Conservation (phyloP, 1,140 invertebrate species). For the Drosophila ananassae region DNA sequence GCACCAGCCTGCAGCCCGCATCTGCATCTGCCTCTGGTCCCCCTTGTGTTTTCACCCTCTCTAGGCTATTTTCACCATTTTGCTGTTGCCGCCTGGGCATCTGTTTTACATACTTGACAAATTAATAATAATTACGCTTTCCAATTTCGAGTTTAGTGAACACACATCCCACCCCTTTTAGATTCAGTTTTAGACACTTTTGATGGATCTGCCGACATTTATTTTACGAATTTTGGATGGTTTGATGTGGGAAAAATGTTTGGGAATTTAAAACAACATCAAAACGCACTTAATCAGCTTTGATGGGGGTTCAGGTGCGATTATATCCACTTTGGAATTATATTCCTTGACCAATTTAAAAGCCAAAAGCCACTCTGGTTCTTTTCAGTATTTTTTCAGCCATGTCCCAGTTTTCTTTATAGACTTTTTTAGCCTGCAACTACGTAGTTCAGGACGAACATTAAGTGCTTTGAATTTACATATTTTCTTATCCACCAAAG, state of each 20-base stretch:
- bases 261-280: constrained; percentile 7
- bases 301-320: background rate
- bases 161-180: constrained; percentile 10
- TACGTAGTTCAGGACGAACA: background rate
- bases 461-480: constrained; percentile 18
- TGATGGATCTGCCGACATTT: constrained; percentile 65
- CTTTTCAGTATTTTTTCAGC: too few species aligned
- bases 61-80: constrained; percentile 14
- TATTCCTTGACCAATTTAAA: background rate
- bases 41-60: background rate
- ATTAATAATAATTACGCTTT: constrained; percentile 78
- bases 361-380: too few species aligned
- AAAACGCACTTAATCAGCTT: constrained; percentile 1
- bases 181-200: constrained; percentile 35
- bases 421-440: background rate
- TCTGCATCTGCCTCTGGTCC: constrained; percentile 56
- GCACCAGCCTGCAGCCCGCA: constrained; percentile 48
- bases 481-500: constrained; percentile 19
- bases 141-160: constrained; percentile 31
- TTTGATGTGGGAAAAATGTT: constrained; percentile 34
- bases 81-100: constrained; percentile 50
- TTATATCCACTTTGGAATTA: background rate
- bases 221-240: constrained; percentile 18
- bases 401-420: background rate
- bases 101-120: constrained; percentile 82